A percentile compares a stretch with the other conserved stretches of the same genome.
Evolutionary conservation across 2,888 invertebrate species (phyloP).

Genomic region (Koerneria pararmatus): DNA sequence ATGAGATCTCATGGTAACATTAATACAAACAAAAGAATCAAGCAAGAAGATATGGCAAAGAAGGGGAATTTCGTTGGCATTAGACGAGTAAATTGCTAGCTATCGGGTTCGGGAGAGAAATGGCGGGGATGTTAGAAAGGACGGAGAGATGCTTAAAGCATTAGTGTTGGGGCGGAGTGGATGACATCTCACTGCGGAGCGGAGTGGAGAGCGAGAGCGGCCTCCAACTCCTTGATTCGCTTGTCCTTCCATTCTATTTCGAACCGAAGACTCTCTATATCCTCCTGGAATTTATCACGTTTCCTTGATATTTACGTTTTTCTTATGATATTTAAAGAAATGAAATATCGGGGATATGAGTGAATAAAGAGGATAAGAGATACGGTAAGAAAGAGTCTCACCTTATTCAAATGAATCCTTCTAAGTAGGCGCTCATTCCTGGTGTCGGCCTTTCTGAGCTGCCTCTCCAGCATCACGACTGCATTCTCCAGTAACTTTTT

Average conservation of each 20-base stretch:
- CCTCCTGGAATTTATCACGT: conserved; percentile 43
- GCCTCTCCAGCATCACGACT: conserved; percentile 61
- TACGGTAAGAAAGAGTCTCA: conserved; percentile 17
- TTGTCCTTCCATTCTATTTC: conserved; percentile 50
- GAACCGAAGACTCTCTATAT: conserved; percentile 39
- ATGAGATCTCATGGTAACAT: too few species aligned
- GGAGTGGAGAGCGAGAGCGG: conserved; percentile 22
- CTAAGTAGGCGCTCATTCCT: conserved; percentile 30
- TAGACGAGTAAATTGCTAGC: too few species aligned
- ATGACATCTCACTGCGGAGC: background rate
- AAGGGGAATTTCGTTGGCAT: too few species aligned
- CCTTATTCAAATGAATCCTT: conserved; percentile 35
- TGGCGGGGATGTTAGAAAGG: too few species aligned
- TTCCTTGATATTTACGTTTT: too few species aligned
- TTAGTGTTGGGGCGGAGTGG: background rate
- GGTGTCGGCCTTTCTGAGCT: conserved; percentile 43
- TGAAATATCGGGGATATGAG: too few species aligned
- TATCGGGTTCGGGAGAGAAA: too few species aligned
- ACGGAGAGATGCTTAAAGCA: background rate
- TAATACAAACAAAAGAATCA: too few species aligned
- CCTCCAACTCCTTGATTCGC: conserved; percentile 41
- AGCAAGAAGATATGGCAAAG: too few species aligned
- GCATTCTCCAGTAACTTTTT: too few species aligned
- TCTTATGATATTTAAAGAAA: too few species aligned
- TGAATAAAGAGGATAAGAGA: too few species aligned